A percentile compares a stretch with the other conserved stretches of the same genome.
Evolutionary conservation across 2,888 invertebrate genomes (phyloP).

Genomic region (Drosophila meridionalis): DNA sequence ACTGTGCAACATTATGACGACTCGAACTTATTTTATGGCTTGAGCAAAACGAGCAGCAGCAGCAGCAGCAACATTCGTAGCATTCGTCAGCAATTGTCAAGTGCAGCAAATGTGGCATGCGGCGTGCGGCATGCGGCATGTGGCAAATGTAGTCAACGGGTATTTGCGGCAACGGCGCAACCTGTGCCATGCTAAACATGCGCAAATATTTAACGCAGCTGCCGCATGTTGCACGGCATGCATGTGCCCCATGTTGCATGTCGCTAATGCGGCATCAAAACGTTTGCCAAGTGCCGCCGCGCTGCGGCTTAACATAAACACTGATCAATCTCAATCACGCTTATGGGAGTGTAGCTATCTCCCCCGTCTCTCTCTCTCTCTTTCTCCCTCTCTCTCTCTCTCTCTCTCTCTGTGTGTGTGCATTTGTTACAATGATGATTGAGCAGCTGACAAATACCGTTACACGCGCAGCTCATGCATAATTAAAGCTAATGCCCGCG

Average conservation of each 20-base stretch:
- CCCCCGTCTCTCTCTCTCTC: background rate
- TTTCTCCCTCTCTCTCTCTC: background rate
- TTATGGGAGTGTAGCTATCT: background rate
- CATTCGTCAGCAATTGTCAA: conserved; percentile 29
- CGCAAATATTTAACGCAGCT: conserved; percentile 41
- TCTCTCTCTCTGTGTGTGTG: conserved; percentile 9
- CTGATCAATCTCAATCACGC: conserved; percentile 53
- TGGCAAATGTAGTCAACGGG: conserved; percentile 23
- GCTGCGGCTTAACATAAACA: conserved; percentile 51
- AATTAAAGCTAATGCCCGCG: conserved; percentile 16
- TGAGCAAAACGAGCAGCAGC: conserved; percentile 32
- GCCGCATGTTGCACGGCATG: conserved; percentile 26
- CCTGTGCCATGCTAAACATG: conserved; percentile 37
- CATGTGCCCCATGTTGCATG: conserved; percentile 5
- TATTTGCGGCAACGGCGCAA: conserved; percentile 13
- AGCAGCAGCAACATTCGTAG: background rate
- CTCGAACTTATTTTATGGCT: conserved; percentile 53
- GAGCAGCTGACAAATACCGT: conserved; percentile 29
- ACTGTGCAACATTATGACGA: conserved; percentile 52
- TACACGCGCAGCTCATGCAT: conserved; percentile 26
- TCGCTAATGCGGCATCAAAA: conserved; percentile 27
- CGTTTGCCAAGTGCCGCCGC: conserved; percentile 28
- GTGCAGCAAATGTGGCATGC: conserved; percentile 12
- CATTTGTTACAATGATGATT: conserved; percentile 44
- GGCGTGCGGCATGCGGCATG: conserved; percentile 16